phyloP scores from a whole-genome alignment of 2,113 vertebrate species.

The Hemibagrus wyckioides region DNA sequence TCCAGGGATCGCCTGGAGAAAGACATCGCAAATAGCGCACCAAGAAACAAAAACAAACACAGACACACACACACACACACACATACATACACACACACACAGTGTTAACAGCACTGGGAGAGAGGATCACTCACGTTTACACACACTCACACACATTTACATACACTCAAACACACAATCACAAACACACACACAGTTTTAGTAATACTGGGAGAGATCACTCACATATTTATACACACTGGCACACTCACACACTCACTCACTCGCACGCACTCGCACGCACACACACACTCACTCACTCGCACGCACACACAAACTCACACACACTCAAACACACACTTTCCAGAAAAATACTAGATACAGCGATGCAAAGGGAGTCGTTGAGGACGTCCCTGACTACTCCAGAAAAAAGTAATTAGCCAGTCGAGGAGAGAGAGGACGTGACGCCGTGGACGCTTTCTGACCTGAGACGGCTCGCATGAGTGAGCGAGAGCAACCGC shows the following conservation, averaged over 20 bases:
- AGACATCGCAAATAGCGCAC: constrained; percentile 16
- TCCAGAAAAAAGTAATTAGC: not conserved
- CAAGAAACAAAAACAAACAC: constrained; percentile 4
- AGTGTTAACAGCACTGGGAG: not conserved
- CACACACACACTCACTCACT: not conserved
- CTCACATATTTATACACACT: no score
- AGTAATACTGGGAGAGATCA: not conserved
- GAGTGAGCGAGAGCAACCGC: constrained; percentile 1
- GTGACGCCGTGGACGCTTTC: not conserved
- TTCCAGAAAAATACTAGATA: not conserved
- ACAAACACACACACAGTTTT: not conserved
- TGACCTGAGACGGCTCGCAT: constrained; percentile 31
- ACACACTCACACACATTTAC: no score
- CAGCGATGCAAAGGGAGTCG: not conserved
- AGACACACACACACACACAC: constrained; percentile 12
- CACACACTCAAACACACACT: not conserved
- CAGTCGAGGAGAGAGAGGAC: constrained; percentile 11
- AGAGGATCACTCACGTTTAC: no score
- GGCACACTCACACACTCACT: no score
- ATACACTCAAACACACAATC: no score
- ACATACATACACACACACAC: constrained; percentile 47
- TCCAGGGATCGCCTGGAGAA: constrained; percentile 60
- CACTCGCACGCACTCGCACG: not conserved
- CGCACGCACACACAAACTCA: constrained; percentile 30
- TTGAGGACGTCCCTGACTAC: not conserved